A percentile compares a stretch with the other conserved stretches of the same genome.
These are phyloP conservation scores for Drosophila gunungcola DNA, from an alignment of 1,140 invertebrate species.

Conservation along the genomic window DNA sequence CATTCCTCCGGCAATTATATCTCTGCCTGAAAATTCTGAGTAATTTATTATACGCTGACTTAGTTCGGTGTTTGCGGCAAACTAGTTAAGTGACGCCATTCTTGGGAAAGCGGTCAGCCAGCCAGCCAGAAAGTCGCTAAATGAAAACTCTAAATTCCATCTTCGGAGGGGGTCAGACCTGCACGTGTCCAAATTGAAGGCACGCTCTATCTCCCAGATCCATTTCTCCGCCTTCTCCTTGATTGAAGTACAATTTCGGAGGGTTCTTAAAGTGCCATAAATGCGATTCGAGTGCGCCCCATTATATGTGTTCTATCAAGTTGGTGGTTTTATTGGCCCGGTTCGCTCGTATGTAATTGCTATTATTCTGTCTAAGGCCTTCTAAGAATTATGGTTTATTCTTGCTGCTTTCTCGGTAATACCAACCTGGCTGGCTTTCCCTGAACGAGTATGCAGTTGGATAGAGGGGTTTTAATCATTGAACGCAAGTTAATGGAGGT, in stretches of 20 bases:
- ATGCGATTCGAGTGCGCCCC: conserved; percentile 50
- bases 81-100: conserved; percentile 71
- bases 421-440: conserved; percentile 27
- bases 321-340: conserved; percentile 61
- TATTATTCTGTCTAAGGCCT: conserved; percentile 59
- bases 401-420: conserved; percentile 51
- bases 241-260: conserved; percentile 30
- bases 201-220: conserved; percentile 47
- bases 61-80: conserved; percentile 46
- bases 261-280: conserved; percentile 75
- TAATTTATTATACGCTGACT: conserved; percentile 49
- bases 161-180: conserved; percentile 26
- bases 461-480: conserved; percentile 50
- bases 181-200: conserved; percentile 78
- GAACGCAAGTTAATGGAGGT: conserved; percentile 44
- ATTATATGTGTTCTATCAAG: conserved; percentile 8
- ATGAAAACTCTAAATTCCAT: conserved; percentile 59
- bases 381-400: conserved; percentile 60
- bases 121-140: conserved; percentile 26
- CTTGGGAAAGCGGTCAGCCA: conserved; percentile 41
- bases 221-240: neutral
- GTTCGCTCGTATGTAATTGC: conserved; percentile 62
- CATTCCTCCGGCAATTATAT: conserved; percentile 49
- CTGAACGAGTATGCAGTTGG: conserved; percentile 46
- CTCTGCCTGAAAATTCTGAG: conserved; percentile 44